A percentile compares a stretch with the other conserved stretches of the same genome.
These are phyloP conservation scores for Pachymerium ferrugineum DNA, from an alignment of 2,888 invertebrate species.

Conservation along the genomic window DNA sequence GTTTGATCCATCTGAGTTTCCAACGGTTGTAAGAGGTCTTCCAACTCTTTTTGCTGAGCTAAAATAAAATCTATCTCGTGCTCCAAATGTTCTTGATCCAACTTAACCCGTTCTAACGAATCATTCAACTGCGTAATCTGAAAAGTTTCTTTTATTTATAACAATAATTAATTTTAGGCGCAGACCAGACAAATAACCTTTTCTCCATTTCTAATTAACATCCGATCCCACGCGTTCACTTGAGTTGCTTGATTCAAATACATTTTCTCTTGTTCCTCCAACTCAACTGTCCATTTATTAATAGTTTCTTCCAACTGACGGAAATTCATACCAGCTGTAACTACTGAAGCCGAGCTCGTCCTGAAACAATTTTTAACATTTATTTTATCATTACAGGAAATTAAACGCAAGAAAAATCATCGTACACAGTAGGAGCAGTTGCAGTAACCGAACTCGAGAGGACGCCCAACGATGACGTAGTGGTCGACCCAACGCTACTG, in stretches of 20 bases:
- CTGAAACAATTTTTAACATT: too few relatives aligned
- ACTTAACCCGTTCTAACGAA: constrained; percentile 79
- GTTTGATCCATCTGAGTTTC: constrained; percentile 62
- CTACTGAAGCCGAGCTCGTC: background rate
- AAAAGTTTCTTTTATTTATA: background rate
- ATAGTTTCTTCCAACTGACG: constrained; percentile 82
- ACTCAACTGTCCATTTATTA: constrained; percentile 87
- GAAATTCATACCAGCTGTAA: constrained; percentile 58
- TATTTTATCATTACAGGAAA: too few relatives aligned
- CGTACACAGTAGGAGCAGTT: background rate
- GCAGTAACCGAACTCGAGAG: background rate
- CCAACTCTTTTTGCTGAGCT: constrained; percentile 86
- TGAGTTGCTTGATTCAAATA: constrained; percentile 92
- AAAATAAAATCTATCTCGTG: constrained; percentile 89
- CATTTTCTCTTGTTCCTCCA: constrained; percentile 86
- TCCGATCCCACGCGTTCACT: constrained; percentile 90
- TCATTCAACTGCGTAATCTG: constrained; percentile 78
- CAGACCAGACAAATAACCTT: constrained; percentile 55
- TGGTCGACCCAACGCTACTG: background rate
- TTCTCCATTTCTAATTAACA: constrained; percentile 83
- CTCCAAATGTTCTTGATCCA: constrained; percentile 81
- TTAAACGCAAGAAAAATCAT: too few relatives aligned
- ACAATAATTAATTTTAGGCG: background rate
- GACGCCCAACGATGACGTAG: background rate
- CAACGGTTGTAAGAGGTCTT: constrained; percentile 75